A percentile compares a stretch with the other conserved stretches of the same genome.
Evolutionary conservation across 2,888 invertebrate species (phyloP).

Genomic region (Seira ritae): DNA sequence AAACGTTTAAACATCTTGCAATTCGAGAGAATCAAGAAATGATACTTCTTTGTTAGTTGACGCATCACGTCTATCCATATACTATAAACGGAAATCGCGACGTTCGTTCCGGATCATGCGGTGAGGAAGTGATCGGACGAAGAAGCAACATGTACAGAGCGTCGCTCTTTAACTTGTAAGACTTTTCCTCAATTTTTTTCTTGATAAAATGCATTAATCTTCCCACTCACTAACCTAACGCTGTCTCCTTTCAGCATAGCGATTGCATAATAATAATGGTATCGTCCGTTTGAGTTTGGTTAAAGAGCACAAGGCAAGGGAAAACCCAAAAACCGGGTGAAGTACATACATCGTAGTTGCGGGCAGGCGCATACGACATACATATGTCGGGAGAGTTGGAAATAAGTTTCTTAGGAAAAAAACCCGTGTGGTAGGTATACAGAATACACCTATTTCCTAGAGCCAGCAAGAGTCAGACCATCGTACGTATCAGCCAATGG

Average conservation of each 20-base stretch:
- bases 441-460: neutral
- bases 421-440: neutral
- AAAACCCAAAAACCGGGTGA: constrained; percentile 38
- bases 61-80: no score
- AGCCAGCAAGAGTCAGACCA: neutral
- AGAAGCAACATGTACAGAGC: no score
- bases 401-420: neutral
- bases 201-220: no score
- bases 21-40: no score
- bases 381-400: neutral
- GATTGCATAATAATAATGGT: neutral
- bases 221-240: no score
- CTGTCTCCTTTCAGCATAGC: no score
- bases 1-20: no score
- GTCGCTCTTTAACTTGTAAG: no score
- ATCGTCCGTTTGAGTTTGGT: neutral
- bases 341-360: constrained; percentile 17
- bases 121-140: constrained; percentile 39
- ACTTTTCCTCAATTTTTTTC: no score
- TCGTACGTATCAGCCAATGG: neutral
- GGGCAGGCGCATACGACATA: constrained; percentile 43
- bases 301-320: constrained; percentile 2
- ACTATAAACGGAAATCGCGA: no score
- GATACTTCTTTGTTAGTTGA: no score
- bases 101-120: constrained; percentile 30